These are phyloP conservation scores for Galago senegalensis DNA, from an alignment of 2,797 vertebrate genomes.

Conservation along the genomic window DNA sequence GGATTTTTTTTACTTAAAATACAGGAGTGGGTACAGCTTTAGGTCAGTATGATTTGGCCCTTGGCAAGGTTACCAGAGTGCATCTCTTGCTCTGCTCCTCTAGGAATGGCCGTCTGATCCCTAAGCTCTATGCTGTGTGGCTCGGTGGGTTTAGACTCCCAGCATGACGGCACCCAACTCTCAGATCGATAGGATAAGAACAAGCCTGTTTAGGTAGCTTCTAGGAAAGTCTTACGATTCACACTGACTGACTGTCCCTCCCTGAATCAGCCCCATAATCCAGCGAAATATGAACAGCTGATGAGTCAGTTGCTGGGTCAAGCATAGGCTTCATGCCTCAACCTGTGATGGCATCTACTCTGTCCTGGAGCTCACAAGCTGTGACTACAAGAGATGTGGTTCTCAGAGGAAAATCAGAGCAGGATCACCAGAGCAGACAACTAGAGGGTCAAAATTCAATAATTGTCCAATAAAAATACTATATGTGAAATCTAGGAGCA, in stretches of 20 bases:
- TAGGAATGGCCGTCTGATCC: background rate
- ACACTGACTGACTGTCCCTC: background rate
- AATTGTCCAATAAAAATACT: background rate
- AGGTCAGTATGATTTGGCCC: background rate
- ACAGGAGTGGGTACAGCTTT: background rate
- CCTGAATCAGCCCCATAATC: background rate
- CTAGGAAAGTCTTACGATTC: background rate
- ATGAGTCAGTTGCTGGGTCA: background rate
- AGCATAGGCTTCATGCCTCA: background rate
- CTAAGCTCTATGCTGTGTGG: background rate
- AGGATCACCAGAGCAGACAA: background rate
- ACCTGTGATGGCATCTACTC: background rate
- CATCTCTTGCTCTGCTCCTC: background rate
- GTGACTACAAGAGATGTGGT: background rate
- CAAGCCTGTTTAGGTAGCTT: slow-evolving; percentile 1
- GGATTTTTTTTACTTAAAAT: background rate
- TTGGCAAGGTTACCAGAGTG: background rate
- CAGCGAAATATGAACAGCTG: background rate
- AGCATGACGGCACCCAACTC: background rate
- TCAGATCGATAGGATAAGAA: background rate
- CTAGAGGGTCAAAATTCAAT: background rate
- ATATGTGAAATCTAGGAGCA: background rate
- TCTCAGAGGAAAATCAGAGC: slow-evolving; percentile 27
- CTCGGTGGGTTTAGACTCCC: background rate
- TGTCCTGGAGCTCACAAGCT: background rate